Base-by-base conservation (phyloP, 2,888 invertebrate genomes). In the Drosophila trichaetosa region DNA sequence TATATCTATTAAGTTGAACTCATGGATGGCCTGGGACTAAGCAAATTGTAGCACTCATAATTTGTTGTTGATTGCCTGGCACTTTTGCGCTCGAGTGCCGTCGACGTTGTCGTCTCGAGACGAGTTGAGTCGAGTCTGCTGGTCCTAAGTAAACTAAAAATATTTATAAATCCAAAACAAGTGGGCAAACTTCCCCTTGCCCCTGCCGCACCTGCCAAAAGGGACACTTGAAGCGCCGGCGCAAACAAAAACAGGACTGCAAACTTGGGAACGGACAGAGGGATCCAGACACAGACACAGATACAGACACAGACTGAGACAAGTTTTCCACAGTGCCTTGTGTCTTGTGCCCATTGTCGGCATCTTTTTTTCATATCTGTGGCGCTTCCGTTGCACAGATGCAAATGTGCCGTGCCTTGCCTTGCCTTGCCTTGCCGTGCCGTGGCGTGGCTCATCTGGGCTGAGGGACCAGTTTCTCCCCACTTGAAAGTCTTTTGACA, bases 61-160 rank as follows among this genome's bases (percentile, higher is more conserved):
- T 86, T 86, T 86, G 90, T 88, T 90, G 83, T 90, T 90, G 85
- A 90, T 86, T 86, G 90, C 90, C 89, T 79, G 87, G 81, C 85
- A 90, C 85, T 84, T 83, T 88, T 38, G 51, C 51, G 31, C 31
- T 79, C 52, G 48, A 79, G 76, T 69, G 69, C 58, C 68, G 52
- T 58, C 60, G 16, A 36, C 36, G n/a, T 18, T n/a, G 11, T 36
- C 27, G 16, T 54, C 18, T 27, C 56, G 56, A n/a, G 36, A 27
- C 54, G 56, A 36, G 34, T 38, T 27, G 27, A 24, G 46, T 73
- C 38, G 42, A 48, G 56, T 53, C 60, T 54, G 52, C 52, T 16
- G 31, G 80, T 82, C 82, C 85, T 86, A 86, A 86, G 82, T 83
- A 86, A 86, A 86, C 89, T 69, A 36, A 78, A 70, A 76, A 72